phyloP scores from a whole-genome alignment of 2,113 vertebrate genomes.

The Ahaetulla prasina region DNA sequence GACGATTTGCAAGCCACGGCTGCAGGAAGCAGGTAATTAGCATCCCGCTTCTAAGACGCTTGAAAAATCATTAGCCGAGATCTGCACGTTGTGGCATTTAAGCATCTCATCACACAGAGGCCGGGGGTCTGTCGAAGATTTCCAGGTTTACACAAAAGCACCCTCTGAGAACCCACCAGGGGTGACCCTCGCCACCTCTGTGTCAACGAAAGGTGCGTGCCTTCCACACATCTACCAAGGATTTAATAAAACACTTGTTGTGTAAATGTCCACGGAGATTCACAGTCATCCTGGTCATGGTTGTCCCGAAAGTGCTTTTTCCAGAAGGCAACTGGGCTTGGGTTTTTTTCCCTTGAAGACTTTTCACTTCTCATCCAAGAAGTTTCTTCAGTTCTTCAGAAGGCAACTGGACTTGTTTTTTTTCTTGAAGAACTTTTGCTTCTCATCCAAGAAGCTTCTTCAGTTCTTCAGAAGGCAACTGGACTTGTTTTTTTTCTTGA shows the following conservation, averaged over 20 bases:
- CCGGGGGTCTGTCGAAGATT: too few species aligned
- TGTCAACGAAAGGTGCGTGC: not conserved
- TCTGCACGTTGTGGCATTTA: not conserved
- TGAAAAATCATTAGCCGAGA: not conserved
- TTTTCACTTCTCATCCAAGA: too few species aligned
- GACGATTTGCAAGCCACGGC: not conserved
- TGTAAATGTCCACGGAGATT: not conserved
- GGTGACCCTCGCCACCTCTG: not conserved
- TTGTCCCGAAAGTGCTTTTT: not conserved
- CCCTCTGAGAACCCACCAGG: not conserved
- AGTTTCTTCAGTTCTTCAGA: too few species aligned
- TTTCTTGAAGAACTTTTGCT: too few species aligned
- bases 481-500: too few species aligned
- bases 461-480: too few species aligned
- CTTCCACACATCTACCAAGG: not conserved
- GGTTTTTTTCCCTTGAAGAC: not conserved
- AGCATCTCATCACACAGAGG: not conserved
- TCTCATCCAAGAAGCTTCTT: too few species aligned
- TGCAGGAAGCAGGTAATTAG: not conserved
- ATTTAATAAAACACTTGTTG: not conserved
- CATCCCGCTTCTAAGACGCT: not conserved
- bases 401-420: too few species aligned
- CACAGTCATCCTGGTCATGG: not conserved
- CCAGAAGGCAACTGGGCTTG: not conserved
- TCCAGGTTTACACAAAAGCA: not conserved